Base-by-base conservation (phyloP, 2,888 invertebrate species). In the Lymantria dispar region DNA sequence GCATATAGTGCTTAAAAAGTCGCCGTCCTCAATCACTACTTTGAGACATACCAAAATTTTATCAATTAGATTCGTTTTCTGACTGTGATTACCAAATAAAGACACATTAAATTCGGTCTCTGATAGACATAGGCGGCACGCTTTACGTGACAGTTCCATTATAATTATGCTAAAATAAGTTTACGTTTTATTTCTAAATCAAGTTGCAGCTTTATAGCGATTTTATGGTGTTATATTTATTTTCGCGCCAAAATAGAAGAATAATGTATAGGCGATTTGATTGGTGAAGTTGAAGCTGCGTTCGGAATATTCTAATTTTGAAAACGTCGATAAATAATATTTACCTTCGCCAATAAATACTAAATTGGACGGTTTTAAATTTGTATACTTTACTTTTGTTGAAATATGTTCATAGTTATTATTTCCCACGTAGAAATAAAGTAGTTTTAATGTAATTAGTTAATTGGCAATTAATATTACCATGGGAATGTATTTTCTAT, bases 291-390 rank as follows among this genome's bases (percentile, higher is more conserved):
- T 50, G 43, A 31, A 52, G 39, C 51, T 46, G 49, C 67, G 57
- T 58, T 67, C 54, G 45, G 48, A 59, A 56, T 41, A 48, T 43
- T n/a, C n/a, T 3, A 40, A 15, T n/a, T 53, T 56, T 46, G 38
- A 58, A 64, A 54, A 55, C 49, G 42, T 48, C 45, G 52, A 45
- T 43, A 60, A 60, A 54, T 56, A 46, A 60, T 49, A 50, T 39
- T n/a, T 54, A 60, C 64, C 64, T 72, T 71, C 38, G 79, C 78
- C 77, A 81, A 80, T 69, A 80, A 80, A 79, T 74, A 77, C 80
- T 85, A 83, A 74, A 61, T 70, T 86, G 88, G 88, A 88, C 88
- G 88, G 87, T 76, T 82, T 65, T 62, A 69, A 76, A 69, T 78
- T 77, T 74, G 83, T 85, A 85, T 82, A 85, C 80, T 70, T 77